A percentile compares a stretch with the other conserved stretches of the same genome.
phyloP scores from a whole-genome alignment of 2,797 vertebrate species.

The Pseudochromis fuscus region DNA sequence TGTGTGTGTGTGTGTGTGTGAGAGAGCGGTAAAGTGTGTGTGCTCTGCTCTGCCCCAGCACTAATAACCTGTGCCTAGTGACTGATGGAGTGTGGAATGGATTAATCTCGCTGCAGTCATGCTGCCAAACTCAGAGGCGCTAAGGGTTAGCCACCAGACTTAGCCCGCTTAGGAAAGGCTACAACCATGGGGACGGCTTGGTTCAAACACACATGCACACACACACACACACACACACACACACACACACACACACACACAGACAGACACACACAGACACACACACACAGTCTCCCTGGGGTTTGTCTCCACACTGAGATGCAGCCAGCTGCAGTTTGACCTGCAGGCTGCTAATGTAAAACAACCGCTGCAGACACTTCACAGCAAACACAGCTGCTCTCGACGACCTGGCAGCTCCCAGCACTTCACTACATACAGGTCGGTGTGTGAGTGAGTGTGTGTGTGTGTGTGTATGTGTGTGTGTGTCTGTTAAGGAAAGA shows the following conservation, averaged over 20 bases:
- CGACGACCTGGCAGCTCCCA: slow-evolving; percentile 33
- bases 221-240: slow-evolving; percentile 26
- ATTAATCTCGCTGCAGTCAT: slow-evolving; percentile 80
- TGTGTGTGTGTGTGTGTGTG: slow-evolving; percentile 40
- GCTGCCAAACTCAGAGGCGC: slow-evolving; percentile 74
- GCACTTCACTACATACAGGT: slow-evolving; percentile 31
- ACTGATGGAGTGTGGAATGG: slow-evolving; percentile 83
- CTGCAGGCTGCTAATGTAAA: slow-evolving; percentile 67
- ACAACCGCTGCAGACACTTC: slow-evolving; percentile 67
- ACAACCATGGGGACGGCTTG: slow-evolving; percentile 65
- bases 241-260: slow-evolving; percentile 18
- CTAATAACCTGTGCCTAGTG: slow-evolving; percentile 82
- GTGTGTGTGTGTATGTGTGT: too few species aligned
- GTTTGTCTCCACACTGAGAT: slow-evolving; percentile 49
- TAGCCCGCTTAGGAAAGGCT: slow-evolving; percentile 78
- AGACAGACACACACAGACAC: slow-evolving; percentile 20
- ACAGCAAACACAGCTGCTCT: slow-evolving; percentile 74
- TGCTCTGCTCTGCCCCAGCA: slow-evolving; percentile 53
- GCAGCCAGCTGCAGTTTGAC: slow-evolving; percentile 80
- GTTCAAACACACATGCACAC: slow-evolving; percentile 22
- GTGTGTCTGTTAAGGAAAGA: too few species aligned
- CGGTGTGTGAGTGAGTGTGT: not conserved
- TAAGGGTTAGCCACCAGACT: slow-evolving; percentile 78
- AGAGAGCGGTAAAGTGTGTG: slow-evolving; percentile 44
- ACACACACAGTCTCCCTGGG: slow-evolving; percentile 39